Evolutionary conservation across 2,888 invertebrate species (phyloP), one percentile per base, ranked within the genome.

Genomic region (Lochmaea crataegi): DNA sequence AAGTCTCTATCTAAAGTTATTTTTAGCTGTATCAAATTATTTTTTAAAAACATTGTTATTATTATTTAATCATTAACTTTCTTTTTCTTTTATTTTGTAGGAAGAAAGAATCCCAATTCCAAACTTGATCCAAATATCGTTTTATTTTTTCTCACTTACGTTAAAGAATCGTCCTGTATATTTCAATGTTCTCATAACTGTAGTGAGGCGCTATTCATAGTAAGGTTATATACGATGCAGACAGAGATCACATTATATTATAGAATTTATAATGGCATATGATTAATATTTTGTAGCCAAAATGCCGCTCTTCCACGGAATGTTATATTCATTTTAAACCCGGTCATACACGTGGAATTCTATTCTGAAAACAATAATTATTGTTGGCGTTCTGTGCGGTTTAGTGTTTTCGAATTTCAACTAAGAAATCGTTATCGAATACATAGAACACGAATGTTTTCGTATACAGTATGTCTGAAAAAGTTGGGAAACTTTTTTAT

Each of bases 221-320:
- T 45, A 45, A 45, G 45, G 45, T 45, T 45, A 45, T 45, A 45
- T 14, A 45, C 45, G 45, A 45, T 14, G 14, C 32, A 38, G 9
- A 38, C 6, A 32, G n/a, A n/a, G n/a, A n/a, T 32, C 32, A 32
- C 32, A 32, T 12, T 45, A 45, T 45, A 45, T 45, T 45, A 45
- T 45, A 45, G 45, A 45, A 45, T 45, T 45, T 45, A 45, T 45
- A 58, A 32, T 26, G 11, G 5, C 12, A 58, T 58, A 11, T 58
- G 58, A 58, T 32, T 58, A 58, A 58, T 58, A 58, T 58, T 58
- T 58, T 58, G 58, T 26, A 58, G 58, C 26, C 26, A 61, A 61
- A 61, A 61, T 61, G 41, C 41, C 61, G 41, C 16, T 38, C 16
- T 16, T 14, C 7, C 41, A 38, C 41, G 38, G 38, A 38, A 61